Conservation (phyloP, 2,888 invertebrate species). For the Eristalis arbustorum region DNA sequence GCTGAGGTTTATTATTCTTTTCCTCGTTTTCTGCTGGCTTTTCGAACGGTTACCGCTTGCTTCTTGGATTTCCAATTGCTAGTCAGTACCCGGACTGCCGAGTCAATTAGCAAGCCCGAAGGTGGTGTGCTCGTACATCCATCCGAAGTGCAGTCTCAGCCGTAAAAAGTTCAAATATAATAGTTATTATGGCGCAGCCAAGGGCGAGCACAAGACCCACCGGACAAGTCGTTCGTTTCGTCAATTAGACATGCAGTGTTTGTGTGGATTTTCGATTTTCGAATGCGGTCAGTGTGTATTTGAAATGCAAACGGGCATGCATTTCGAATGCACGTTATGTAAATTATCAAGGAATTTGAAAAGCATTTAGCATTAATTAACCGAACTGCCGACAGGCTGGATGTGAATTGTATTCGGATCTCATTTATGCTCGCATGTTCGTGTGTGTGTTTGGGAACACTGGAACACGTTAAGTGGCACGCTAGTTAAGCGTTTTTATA, state of each 20-base stretch:
- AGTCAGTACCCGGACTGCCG: conserved; percentile 6
- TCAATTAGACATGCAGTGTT: conserved; percentile 23
- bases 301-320: not conserved
- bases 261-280: not conserved
- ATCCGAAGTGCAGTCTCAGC: not conserved
- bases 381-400: not conserved
- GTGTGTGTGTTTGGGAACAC: not conserved
- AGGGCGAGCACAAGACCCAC: not conserved
- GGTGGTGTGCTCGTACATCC: not conserved
- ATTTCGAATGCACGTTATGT: conserved; percentile 12
- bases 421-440: not conserved
- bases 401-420: not conserved
- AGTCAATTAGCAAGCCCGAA: conserved; percentile 48
- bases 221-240: not conserved
- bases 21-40: conserved; percentile 1
- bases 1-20: conserved; percentile 21
- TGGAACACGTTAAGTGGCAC: not conserved
- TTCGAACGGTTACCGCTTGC: conserved; percentile 14
- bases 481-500: not conserved
- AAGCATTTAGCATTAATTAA: conserved; percentile 32
- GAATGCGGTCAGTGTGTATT: conserved; percentile 5
- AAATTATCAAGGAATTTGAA: conserved; percentile 27
- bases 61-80: conserved; percentile 48
- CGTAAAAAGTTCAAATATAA: not conserved
- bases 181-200: not conserved